Conservation (phyloP, 1,140 invertebrate species). For the fruit fly (Drosophila melanogaster) region Release_6_plus_ISO1_MT NT_037436.4:3544001-3544500, state of each 20-base stretch:
- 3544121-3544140: conserved; percentile 56
- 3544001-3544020: conserved; percentile 17
- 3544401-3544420: no score
- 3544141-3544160: conserved; percentile 48
- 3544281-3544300: conserved; percentile 1
- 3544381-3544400: not conserved
- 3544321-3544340: not conserved
- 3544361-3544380: conserved; percentile 8
- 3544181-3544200: conserved; percentile 42
- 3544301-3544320: no score
- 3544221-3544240: conserved; percentile 29
- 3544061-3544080: conserved; percentile 12
- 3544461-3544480: not conserved
- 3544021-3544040: not conserved
- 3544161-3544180: conserved; percentile 18
- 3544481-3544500: no score
- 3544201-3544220: conserved; percentile 11
- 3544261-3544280: conserved; percentile 30
- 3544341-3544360: conserved; percentile 8
- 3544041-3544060: conserved; percentile 6
- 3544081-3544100: conserved; percentile 38
- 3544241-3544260: conserved; percentile 24
- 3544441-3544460: no score
- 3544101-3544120: conserved; percentile 42
- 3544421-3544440: no score